These are phyloP conservation scores for Zaprionus nigranus DNA, from an alignment of 1,140 invertebrate genomes.

Conservation along the genomic window DNA sequence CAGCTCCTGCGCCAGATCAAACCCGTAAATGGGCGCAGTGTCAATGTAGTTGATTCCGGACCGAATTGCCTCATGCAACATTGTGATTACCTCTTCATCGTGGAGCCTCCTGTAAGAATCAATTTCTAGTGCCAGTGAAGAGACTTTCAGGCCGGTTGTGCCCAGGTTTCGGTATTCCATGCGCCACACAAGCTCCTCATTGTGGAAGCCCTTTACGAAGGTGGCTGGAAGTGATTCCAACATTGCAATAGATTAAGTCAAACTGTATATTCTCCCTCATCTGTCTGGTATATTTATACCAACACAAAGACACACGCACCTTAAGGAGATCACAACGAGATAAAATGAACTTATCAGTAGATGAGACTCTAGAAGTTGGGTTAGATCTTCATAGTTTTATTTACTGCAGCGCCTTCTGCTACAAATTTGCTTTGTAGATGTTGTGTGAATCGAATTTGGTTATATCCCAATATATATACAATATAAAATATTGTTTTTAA, in stretches of 20 bases:
- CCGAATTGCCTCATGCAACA: conserved; percentile 90
- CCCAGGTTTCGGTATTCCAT: conserved; percentile 87
- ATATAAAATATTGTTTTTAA: too few species aligned
- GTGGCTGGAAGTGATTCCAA: conserved; percentile 84
- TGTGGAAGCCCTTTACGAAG: conserved; percentile 87
- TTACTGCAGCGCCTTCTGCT: not conserved
- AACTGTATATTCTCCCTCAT: not conserved
- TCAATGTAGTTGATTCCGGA: conserved; percentile 96
- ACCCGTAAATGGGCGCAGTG: conserved; percentile 96
- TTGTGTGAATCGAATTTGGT: too few species aligned
- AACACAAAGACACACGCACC: not conserved
- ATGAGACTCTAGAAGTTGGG: not conserved
- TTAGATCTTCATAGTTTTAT: not conserved
- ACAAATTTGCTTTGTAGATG: too few species aligned
- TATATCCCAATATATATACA: too few species aligned
- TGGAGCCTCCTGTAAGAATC: conserved; percentile 35
- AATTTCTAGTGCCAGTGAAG: conserved; percentile 85
- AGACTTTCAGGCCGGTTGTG: conserved; percentile 86
- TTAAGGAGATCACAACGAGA: not conserved
- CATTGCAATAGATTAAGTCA: conserved; percentile 35
- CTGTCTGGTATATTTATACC: conserved; percentile 13
- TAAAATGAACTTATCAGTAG: not conserved
- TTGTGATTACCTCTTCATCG: conserved; percentile 88
- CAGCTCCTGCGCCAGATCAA: conserved; percentile 91
- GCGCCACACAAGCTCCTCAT: conserved; percentile 85